These are phyloP conservation scores for Serilophus lunatus DNA, from an alignment of 2,113 vertebrate species.

Conservation along the genomic window DNA sequence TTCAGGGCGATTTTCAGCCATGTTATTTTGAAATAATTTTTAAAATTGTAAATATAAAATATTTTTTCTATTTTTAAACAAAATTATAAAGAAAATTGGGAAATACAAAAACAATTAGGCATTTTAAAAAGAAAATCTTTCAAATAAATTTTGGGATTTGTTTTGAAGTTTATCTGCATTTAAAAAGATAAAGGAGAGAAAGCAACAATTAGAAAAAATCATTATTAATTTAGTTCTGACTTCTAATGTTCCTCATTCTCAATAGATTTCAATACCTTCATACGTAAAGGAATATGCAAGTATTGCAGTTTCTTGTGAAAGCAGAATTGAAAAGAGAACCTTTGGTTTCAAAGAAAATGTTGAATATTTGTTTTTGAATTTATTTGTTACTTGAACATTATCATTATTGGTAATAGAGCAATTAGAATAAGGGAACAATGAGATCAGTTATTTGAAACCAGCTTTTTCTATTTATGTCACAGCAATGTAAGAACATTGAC, in stretches of 20 bases:
- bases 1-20: neutral
- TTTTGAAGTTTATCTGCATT: neutral
- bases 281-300: neutral
- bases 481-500: neutral
- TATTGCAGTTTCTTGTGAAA: neutral
- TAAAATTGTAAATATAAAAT: neutral
- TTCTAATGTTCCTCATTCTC: neutral
- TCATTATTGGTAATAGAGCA: neutral
- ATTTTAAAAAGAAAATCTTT: neutral
- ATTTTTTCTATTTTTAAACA: neutral
- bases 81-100: neutral
- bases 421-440: neutral
- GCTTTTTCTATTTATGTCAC: neutral
- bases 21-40: neutral
- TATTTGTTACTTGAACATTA: neutral
- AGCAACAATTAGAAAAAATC: neutral
- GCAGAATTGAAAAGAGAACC: neutral
- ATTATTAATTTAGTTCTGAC: neutral
- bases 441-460: neutral
- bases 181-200: neutral
- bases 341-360: neutral
- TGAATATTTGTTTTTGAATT: neutral
- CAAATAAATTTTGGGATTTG: neutral
- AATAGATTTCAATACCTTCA: neutral
- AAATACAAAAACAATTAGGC: neutral